These are phyloP conservation scores for Acipenser ruthenus DNA, from an alignment of 2,797 vertebrate genomes.

Conservation along the genomic window DNA sequence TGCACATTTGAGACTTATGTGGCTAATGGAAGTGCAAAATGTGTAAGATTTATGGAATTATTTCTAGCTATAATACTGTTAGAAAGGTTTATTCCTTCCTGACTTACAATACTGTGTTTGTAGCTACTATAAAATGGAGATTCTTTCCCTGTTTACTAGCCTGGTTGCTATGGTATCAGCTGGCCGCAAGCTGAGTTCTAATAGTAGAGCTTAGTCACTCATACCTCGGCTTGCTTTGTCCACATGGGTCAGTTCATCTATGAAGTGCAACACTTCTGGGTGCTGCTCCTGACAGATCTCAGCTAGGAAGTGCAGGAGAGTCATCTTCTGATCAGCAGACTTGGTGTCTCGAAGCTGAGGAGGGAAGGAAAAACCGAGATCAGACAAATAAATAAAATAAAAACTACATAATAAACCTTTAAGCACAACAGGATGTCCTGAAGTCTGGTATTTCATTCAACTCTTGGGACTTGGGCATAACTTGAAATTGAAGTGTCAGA, in stretches of 20 bases:
- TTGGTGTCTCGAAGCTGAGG: conserved; percentile 68
- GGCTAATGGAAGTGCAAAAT: not conserved
- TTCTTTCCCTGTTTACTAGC: no score
- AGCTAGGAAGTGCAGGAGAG: conserved; percentile 78
- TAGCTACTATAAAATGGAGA: not conserved
- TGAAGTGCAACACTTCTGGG: conserved; percentile 70
- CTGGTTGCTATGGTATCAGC: not conserved
- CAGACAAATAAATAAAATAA: not conserved
- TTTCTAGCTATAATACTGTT: not conserved
- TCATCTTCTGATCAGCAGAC: conserved; percentile 72
- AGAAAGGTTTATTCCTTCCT: not conserved
- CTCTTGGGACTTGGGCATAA: no score
- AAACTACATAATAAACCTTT: not conserved
- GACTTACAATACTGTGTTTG: no score
- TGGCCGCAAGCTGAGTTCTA: not conserved
- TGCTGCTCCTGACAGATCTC: conserved; percentile 71
- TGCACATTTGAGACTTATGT: no score
- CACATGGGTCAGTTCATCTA: conserved; percentile 79
- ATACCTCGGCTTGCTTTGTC: conserved; percentile 88
- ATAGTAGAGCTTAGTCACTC: conserved; percentile 6
- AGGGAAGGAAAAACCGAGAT: conserved; percentile 1
- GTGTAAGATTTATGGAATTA: no score
- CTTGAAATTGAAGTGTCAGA: no score
- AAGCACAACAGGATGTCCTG: not conserved
- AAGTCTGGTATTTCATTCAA: not conserved